Base-by-base conservation (phyloP, 2,888 invertebrate genomes). In the Capitulum mitella region DNA sequence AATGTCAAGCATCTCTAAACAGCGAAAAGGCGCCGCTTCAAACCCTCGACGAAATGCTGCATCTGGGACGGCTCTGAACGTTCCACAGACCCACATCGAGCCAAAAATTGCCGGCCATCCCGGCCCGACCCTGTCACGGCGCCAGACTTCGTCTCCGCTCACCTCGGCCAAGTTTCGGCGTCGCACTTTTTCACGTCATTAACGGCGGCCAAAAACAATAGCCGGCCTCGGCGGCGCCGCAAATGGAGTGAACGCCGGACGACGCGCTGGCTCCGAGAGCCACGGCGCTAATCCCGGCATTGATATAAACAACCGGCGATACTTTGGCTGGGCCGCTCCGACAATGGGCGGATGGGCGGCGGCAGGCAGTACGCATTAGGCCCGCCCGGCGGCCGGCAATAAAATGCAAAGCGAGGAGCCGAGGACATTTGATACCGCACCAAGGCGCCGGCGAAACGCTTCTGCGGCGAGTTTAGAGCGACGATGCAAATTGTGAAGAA, bases 201-300 rank as follows among this genome's bases (percentile, higher is more conserved):
- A 70, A 70, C 70, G 16, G 40, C 26, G 29, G 26, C 40, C 37
- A 70, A 70, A 70, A 40, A 70, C 70, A 70, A 70, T 70, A 40
- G 70, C 22, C 64, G 34, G 64, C 34, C 34, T 29, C 64, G 64
- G 2, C 70, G 26, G 26, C 19, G 40, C 1, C 70, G 37, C 70
- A 70, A 70, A 70, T 40, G 70, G 70, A 70, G 70, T 26, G 40
- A 3, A 8, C 0, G 16, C 40, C 70, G 5, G 6, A 12, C 43
- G 5, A 5, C 43, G 5, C 6, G 43, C 43, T 12, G 43, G 43
- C 12, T 43, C 43, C 43, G n/a, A 43, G 12, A 19, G 19, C 34
- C 64, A 19, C 16, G 34, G 64, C 22, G 34, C 64, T 64, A 64
- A 64, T 64, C 34, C 34, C 19, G 32, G 3, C 64, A 34, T 19